Evolutionary conservation across 2,888 invertebrate species (phyloP).

Genomic region (Nomada lathburiana): DNA sequence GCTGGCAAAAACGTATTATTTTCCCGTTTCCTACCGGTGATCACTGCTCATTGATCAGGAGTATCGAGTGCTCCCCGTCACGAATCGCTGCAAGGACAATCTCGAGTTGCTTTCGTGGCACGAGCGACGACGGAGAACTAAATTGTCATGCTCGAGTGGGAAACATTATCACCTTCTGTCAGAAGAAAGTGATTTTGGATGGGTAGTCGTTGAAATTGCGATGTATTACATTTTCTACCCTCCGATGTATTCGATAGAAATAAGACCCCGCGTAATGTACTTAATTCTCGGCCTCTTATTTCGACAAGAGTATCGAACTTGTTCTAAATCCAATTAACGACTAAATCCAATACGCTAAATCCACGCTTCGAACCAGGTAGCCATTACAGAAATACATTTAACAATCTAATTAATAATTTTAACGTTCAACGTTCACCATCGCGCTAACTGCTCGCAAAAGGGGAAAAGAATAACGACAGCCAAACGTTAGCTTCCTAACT

Average conservation of each 20-base stretch:
- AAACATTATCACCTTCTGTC: not conserved
- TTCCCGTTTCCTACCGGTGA: slow-evolving; percentile 50
- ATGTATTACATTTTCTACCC: too few relatives aligned
- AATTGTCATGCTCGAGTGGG: not conserved
- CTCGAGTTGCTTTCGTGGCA: not conserved
- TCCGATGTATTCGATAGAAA: too few relatives aligned
- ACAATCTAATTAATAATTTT: not conserved
- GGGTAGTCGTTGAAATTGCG: not conserved
- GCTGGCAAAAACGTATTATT: slow-evolving; percentile 51
- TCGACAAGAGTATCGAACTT: too few relatives aligned
- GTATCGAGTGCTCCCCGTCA: slow-evolving; percentile 44
- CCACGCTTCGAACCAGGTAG: not conserved
- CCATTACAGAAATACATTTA: not conserved
- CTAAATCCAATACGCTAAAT: too few relatives aligned
- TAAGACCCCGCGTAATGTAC: too few relatives aligned
- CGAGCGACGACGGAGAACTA: slow-evolving; percentile 1
- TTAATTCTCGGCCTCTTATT: too few relatives aligned
- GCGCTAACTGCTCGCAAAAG: not conserved
- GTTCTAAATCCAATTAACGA: too few relatives aligned
- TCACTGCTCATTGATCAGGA: slow-evolving; percentile 46
- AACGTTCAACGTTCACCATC: not conserved
- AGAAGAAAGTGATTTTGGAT: not conserved
- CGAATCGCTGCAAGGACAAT: slow-evolving; percentile 16
- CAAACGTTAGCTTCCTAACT: not conserved
- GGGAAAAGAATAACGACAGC: not conserved